Base-by-base conservation (phyloP, 2,113 vertebrate genomes). In the Eretmochelys imbricata region DNA sequence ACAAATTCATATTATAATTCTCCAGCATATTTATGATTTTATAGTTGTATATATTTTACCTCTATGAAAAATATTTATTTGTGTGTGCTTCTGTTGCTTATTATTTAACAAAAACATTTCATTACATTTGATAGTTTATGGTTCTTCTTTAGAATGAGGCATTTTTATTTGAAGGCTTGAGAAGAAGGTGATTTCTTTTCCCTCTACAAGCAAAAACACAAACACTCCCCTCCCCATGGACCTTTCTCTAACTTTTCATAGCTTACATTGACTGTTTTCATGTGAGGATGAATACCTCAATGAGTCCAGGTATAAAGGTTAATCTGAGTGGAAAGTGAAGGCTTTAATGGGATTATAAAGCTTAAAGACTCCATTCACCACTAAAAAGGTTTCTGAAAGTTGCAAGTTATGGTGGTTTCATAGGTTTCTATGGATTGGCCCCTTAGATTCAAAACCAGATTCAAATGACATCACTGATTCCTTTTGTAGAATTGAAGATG, bases 31-130 rank as follows among this genome's bases (percentile, higher is more conserved):
- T 99, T 98, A 98, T 98, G 98, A 97, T 98, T 98, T 98, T 98
- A 98, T 98, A 98, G 97, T 98, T 98, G 98, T 98, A 97, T 98
- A 98, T 98, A 98, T 98, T 98, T 98, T 98, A 98, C 97, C 98
- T 98, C 97, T 95, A 96, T 98, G 96, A 98, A 98, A 98, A 98
- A 98, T 98, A 98, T 98, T 98, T 98, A 98, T 98, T 98, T 98
- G 98, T 97, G 95, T 97, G 94, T 96, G 97, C 94, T 98, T 98
- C 97, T 97, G 92, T 97, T 98, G 97, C 98, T 98, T 98, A 97
- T 98, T 98, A 98, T 98, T 98, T 98, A 98, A 98, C 98, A 98
- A 98, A 98, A 98, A 95, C 98, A 98, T 98, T 98, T 98, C 97
- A 98, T 97, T 98, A 86, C 94, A 98, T 98, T 98, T 98, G 98